Conservation (phyloP, 2,888 invertebrate genomes). For the Scrobipalpa costella region DNA sequence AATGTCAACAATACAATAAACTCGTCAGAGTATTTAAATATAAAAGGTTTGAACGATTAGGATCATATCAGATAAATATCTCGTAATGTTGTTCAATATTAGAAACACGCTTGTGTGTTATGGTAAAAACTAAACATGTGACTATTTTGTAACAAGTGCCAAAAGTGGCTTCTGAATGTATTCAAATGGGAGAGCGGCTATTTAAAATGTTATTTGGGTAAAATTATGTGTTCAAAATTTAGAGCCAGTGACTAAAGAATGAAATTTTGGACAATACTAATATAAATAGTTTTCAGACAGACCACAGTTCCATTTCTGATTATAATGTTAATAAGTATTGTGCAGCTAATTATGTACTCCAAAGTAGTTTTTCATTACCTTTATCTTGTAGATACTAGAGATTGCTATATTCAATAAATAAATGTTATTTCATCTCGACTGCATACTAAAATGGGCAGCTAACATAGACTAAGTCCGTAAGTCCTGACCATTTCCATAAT, state of each 20-base stretch:
- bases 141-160: slow-evolving; percentile 51
- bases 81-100: neutral
- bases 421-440: neutral
- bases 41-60: too few species aligned
- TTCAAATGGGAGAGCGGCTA: neutral
- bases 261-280: slow-evolving; percentile 48
- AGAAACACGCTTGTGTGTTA: neutral
- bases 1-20: neutral
- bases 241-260: slow-evolving; percentile 49
- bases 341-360: too few species aligned
- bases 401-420: too few species aligned
- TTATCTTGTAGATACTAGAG: too few species aligned
- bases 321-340: neutral
- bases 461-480: neutral
- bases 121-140: neutral
- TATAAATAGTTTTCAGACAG: slow-evolving; percentile 32
- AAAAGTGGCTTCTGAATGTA: slow-evolving; percentile 55
- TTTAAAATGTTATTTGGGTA: slow-evolving; percentile 27
- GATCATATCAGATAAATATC: neutral
- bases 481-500: neutral
- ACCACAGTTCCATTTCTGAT: slow-evolving; percentile 20
- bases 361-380: too few species aligned
- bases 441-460: neutral
- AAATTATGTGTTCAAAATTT: slow-evolving; percentile 64
- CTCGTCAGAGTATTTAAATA: too few species aligned